Percentiles rank a stretch among this genome's conserved stretches.
Evolutionary conservation across 2,888 invertebrate genomes (phyloP).

Genomic region (Plagodis dolabraria): DNA sequence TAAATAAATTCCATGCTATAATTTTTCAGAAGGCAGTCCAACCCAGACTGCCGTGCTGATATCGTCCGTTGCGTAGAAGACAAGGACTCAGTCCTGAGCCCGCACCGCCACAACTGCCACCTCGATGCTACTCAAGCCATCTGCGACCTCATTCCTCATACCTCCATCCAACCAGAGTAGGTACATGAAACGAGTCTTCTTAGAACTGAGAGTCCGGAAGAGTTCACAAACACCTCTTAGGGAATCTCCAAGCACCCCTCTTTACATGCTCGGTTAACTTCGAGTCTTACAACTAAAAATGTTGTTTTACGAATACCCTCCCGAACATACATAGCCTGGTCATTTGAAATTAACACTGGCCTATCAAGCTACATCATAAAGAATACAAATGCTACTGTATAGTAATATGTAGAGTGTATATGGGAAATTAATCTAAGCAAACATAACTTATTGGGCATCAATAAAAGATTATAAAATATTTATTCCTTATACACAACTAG

Average conservation of each 20-base stretch:
- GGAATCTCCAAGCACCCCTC: conserved; percentile 52
- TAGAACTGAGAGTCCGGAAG: conserved; percentile 79
- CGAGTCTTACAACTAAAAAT: conserved; percentile 62
- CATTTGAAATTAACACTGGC: too few relatives aligned
- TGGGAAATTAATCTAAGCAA: too few relatives aligned
- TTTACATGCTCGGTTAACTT: conserved; percentile 68
- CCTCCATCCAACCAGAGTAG: conserved; percentile 50
- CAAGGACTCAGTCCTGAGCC: conserved; percentile 59
- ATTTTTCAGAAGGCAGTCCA: conserved; percentile 52
- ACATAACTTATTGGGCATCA: too few relatives aligned
- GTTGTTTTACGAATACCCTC: conserved; percentile 68
- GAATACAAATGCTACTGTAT: too few relatives aligned
- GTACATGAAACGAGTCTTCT: conserved; percentile 81
- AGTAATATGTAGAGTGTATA: too few relatives aligned
- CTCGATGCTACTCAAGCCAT: conserved; percentile 55
- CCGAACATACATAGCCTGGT: too few relatives aligned
- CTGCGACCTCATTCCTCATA: conserved; percentile 74
- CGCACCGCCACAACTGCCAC: conserved; percentile 53
- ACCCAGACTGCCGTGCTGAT: conserved; percentile 73
- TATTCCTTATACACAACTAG: too few relatives aligned
- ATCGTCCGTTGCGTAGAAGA: conserved; percentile 80
- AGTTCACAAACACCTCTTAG: conserved; percentile 53
- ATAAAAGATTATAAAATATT: too few relatives aligned
- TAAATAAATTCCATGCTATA: background rate
- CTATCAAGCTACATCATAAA: too few relatives aligned